phyloP scores from a whole-genome alignment of 2,888 invertebrate species.

The Dryobota labecula region DNA sequence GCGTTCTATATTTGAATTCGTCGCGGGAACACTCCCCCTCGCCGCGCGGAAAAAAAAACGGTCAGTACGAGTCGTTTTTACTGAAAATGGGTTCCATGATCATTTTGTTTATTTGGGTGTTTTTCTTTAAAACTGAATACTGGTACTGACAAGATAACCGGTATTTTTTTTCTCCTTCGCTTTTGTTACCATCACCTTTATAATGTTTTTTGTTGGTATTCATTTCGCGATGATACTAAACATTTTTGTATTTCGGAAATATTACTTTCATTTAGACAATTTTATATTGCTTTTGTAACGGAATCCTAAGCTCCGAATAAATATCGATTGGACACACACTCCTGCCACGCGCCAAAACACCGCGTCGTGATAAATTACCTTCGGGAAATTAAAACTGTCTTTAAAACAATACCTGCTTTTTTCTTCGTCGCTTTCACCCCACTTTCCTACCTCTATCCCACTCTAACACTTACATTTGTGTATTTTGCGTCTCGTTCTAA shows the following conservation, averaged over 20 bases:
- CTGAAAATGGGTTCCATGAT: slow-evolving; percentile 58
- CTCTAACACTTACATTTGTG: slow-evolving; percentile 49
- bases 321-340: slow-evolving; percentile 78
- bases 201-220: slow-evolving; percentile 1
- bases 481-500: slow-evolving; percentile 55
- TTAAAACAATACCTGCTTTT: slow-evolving; percentile 89
- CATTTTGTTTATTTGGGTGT: background rate
- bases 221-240: background rate
- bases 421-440: slow-evolving; percentile 76
- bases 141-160: slow-evolving; percentile 3
- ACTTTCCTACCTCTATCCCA: slow-evolving; percentile 59
- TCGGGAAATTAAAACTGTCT: slow-evolving; percentile 91
- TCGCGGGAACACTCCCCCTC: slow-evolving; percentile 85
- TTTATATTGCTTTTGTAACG: slow-evolving; percentile 19
- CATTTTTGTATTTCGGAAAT: background rate
- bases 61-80: slow-evolving; percentile 34
- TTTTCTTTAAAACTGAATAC: slow-evolving; percentile 10
- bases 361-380: slow-evolving; percentile 88
- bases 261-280: background rate
- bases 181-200: background rate
- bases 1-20: slow-evolving; percentile 87
- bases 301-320: slow-evolving; percentile 66
- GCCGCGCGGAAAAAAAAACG: slow-evolving; percentile 75
- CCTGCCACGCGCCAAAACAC: slow-evolving; percentile 76
- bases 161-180: slow-evolving; percentile 1